These are phyloP conservation scores for Drosophila suboccidentalis DNA, from an alignment of 2,888 invertebrate genomes.

Conservation along the genomic window DNA sequence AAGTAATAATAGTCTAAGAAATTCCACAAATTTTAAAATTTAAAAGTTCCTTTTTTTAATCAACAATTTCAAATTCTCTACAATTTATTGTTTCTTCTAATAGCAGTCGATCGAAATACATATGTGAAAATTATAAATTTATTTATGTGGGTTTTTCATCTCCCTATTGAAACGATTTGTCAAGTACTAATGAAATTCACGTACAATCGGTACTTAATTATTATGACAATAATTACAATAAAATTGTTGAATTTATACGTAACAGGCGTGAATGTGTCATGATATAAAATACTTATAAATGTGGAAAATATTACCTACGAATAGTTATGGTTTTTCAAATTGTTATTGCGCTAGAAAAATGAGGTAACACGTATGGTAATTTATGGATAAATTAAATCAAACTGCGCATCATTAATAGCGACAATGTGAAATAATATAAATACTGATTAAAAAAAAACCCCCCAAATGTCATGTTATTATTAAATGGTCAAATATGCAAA, in stretches of 20 bases:
- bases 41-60: neutral
- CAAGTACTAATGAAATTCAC: slow-evolving; percentile 51
- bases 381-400: slow-evolving; percentile 10
- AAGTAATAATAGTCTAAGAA: too few relatives aligned
- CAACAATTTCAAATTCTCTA: neutral
- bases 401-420: slow-evolving; percentile 5
- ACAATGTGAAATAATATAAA: neutral
- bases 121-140: neutral
- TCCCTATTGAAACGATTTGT: slow-evolving; percentile 14
- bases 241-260: slow-evolving; percentile 38
- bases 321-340: slow-evolving; percentile 1
- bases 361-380: slow-evolving; percentile 10
- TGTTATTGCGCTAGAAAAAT: slow-evolving; percentile 1
- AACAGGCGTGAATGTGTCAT: slow-evolving; percentile 39
- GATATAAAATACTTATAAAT: slow-evolving; percentile 22
- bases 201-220: slow-evolving; percentile 44
- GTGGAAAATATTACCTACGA: neutral
- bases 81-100: neutral
- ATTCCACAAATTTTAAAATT: neutral
- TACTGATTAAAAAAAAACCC: neutral
- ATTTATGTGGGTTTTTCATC: neutral
- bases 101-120: slow-evolving; percentile 2
- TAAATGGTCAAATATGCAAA: neutral
- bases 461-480: neutral
- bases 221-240: slow-evolving; percentile 26